A percentile compares a stretch with the other conserved stretches of the same genome.
These are phyloP conservation scores for Aulostomus chinensis DNA, from an alignment of 2,797 vertebrate genomes.

Conservation along the genomic window DNA sequence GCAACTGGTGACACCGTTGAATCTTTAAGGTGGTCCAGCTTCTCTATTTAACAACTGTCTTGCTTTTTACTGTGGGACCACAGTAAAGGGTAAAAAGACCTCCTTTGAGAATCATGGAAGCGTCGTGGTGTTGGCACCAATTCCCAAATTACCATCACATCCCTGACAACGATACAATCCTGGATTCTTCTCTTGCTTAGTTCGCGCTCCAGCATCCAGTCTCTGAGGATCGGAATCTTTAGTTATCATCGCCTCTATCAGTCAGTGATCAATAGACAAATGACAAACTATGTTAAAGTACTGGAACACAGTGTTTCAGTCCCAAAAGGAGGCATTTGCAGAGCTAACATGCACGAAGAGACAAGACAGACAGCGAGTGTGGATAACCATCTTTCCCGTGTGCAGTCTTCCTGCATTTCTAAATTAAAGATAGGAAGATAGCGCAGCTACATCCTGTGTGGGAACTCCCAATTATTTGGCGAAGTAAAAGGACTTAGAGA, in stretches of 20 bases:
- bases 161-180: too few relatives aligned
- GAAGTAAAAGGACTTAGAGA: conserved; percentile 56
- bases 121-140: too few relatives aligned
- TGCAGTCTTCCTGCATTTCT: conserved; percentile 72
- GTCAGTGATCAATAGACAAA: conserved; percentile 46
- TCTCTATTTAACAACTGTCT: too few relatives aligned
- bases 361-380: conserved; percentile 63
- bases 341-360: conserved; percentile 64
- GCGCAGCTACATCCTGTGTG: conserved; percentile 42
- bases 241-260: conserved; percentile 4
- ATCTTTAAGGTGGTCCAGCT: too few relatives aligned
- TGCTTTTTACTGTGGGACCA: too few relatives aligned
- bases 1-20: too few relatives aligned
- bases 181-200: conserved; percentile 33
- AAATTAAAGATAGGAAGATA: conserved; percentile 85
- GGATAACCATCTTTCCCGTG: conserved; percentile 74
- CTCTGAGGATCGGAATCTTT: conserved; percentile 19
- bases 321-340: conserved; percentile 53
- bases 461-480: conserved; percentile 58
- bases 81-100: too few relatives aligned
- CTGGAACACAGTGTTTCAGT: conserved; percentile 35
- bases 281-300: conserved; percentile 54
- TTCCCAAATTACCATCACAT: too few relatives aligned
- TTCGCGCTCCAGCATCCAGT: conserved; percentile 20
- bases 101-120: too few relatives aligned